These are phyloP conservation scores for Perccottus glenii DNA, from an alignment of 2,113 vertebrate species.

Conservation along the genomic window DNA sequence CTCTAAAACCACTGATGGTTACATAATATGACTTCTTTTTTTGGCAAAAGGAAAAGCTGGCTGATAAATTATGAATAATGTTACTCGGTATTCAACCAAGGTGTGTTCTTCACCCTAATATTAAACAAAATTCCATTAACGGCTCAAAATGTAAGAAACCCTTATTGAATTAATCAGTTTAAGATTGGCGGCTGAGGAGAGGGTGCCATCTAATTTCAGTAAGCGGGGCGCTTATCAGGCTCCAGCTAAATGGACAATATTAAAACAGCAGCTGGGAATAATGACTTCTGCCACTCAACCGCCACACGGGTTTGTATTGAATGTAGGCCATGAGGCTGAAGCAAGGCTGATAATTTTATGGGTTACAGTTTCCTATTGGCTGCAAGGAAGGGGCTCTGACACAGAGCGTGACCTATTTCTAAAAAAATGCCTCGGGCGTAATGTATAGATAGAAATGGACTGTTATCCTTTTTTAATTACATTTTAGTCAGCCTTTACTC, in stretches of 20 bases:
- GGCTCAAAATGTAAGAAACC: constrained; percentile 62
- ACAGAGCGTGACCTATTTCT: constrained; percentile 83
- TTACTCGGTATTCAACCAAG: constrained; percentile 47
- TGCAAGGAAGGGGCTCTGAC: constrained; percentile 80
- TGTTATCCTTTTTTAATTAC: constrained; percentile 87
- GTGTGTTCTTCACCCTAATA: constrained; percentile 54
- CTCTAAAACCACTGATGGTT: constrained; percentile 22
- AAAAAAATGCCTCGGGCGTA: constrained; percentile 72
- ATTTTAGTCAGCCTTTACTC: constrained; percentile 81
- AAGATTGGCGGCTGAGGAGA: constrained; percentile 61
- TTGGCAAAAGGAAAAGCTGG: constrained; percentile 3
- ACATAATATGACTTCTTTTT: constrained; percentile 27
- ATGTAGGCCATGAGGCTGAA: constrained; percentile 84
- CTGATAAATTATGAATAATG: constrained; percentile 47
- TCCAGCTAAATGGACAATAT: constrained; percentile 82
- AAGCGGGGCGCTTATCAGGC: constrained; percentile 68
- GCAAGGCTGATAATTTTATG: constrained; percentile 80
- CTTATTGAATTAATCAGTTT: constrained; percentile 77
- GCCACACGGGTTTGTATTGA: constrained; percentile 75
- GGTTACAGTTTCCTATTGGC: constrained; percentile 79
- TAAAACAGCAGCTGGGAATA: constrained; percentile 81
- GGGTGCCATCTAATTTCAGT: constrained; percentile 75
- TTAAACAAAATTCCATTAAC: constrained; percentile 63
- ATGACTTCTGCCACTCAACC: constrained; percentile 84
- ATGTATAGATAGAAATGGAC: constrained; percentile 82